These are phyloP conservation scores for Leguminivora glycinivorella DNA, from an alignment of 1,140 invertebrate genomes.

Conservation along the genomic window DNA sequence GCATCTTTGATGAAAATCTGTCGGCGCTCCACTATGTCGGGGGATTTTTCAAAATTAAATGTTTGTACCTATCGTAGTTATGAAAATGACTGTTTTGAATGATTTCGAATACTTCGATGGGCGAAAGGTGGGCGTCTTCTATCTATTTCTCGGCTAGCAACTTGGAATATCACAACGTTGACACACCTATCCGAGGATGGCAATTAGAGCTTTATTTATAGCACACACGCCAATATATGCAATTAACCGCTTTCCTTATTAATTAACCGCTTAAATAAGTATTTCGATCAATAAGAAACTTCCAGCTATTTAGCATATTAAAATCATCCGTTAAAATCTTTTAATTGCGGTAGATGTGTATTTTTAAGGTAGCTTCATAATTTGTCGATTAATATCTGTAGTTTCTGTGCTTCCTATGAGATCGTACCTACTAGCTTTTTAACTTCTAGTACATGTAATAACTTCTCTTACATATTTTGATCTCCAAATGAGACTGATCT, in stretches of 20 bases:
- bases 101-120: too few species aligned
- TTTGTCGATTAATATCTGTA: too few species aligned
- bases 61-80: too few species aligned
- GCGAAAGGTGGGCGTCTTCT: neutral
- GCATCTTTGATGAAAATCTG: too few species aligned
- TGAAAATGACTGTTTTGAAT: too few species aligned
- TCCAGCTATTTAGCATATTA: neutral
- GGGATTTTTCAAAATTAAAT: too few species aligned
- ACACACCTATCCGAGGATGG: constrained; percentile 22
- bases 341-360: neutral
- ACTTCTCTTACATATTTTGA: too few species aligned
- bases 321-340: neutral
- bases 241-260: constrained; percentile 18
- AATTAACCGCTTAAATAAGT: neutral
- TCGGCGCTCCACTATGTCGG: too few species aligned
- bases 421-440: too few species aligned
- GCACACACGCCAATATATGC: constrained; percentile 1
- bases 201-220: constrained; percentile 20
- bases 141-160: neutral
- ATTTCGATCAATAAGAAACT: neutral
- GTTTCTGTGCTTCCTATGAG: too few species aligned
- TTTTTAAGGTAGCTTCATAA: neutral
- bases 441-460: too few species aligned
- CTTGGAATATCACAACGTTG: neutral
- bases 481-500: too few species aligned